These are phyloP conservation scores for Apamea epomidion DNA, from an alignment of 2,888 invertebrate genomes.

Conservation along the genomic window DNA sequence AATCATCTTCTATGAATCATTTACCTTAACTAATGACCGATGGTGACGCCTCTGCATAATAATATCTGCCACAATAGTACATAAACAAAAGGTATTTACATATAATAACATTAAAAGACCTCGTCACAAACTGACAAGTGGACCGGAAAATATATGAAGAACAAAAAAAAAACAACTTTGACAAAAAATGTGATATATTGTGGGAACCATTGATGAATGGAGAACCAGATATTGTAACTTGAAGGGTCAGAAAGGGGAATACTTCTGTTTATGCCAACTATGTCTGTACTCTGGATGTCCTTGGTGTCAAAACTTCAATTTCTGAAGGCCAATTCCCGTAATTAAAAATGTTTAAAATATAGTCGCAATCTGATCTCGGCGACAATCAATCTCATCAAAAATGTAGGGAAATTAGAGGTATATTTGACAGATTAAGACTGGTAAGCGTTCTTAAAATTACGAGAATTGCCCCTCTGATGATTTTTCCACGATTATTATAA, in stretches of 20 bases:
- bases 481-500: neutral
- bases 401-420: too few species aligned
- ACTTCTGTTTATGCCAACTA: too few species aligned
- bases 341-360: neutral
- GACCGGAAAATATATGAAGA: conserved; percentile 69
- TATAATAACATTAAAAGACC: conserved; percentile 57
- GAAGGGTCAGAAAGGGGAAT: neutral
- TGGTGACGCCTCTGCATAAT: conserved; percentile 48
- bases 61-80: conserved; percentile 31
- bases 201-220: conserved; percentile 27
- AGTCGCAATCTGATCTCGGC: too few species aligned
- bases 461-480: neutral
- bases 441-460: too few species aligned
- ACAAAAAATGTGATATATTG: conserved; percentile 62
- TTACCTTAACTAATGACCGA: conserved; percentile 42
- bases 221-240: neutral
- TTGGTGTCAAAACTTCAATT: neutral
- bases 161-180: conserved; percentile 48
- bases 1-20: conserved; percentile 46
- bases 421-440: too few species aligned
- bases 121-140: conserved; percentile 68
- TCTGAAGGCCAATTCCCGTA: neutral
- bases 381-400: too few species aligned
- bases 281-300: neutral
- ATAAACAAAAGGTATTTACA: conserved; percentile 55